Evolutionary conservation across 2,797 vertebrate genomes (phyloP).

Genomic region (Poeciliopsis turneri): DNA sequence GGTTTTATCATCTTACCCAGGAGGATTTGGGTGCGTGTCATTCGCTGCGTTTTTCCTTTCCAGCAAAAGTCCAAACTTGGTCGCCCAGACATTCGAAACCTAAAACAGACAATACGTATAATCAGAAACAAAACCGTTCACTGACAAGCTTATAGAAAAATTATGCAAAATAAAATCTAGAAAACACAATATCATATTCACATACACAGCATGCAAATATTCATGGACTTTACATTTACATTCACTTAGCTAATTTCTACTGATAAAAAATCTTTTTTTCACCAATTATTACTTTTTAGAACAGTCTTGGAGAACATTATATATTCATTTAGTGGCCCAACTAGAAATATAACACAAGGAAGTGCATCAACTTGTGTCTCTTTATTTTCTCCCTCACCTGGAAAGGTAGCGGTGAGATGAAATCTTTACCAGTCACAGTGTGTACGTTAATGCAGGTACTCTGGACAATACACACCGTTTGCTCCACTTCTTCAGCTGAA

Average conservation of each 20-base stretch:
- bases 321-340: neutral
- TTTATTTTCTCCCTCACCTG: constrained; percentile 80
- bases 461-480: constrained; percentile 95
- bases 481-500: constrained; percentile 83
- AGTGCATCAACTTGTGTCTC: neutral
- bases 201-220: neutral
- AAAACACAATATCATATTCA: neutral
- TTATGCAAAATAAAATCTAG: neutral
- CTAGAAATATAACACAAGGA: neutral
- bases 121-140: neutral
- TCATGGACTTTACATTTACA: neutral
- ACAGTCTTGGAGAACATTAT: neutral
- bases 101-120: constrained; percentile 52
- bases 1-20: constrained; percentile 78
- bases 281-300: neutral
- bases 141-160: neutral
- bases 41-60: constrained; percentile 87
- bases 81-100: constrained; percentile 94
- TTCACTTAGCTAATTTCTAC: neutral
- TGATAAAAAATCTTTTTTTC: neutral
- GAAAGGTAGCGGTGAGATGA: constrained; percentile 94
- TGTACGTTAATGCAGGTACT: constrained; percentile 94
- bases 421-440: constrained; percentile 94
- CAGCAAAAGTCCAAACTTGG: constrained; percentile 92
- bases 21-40: constrained; percentile 83